A percentile compares a stretch with the other conserved stretches of the same genome.
phyloP scores from a whole-genome alignment of 1,140 invertebrate genomes.

The Drosophila erecta region DNA sequence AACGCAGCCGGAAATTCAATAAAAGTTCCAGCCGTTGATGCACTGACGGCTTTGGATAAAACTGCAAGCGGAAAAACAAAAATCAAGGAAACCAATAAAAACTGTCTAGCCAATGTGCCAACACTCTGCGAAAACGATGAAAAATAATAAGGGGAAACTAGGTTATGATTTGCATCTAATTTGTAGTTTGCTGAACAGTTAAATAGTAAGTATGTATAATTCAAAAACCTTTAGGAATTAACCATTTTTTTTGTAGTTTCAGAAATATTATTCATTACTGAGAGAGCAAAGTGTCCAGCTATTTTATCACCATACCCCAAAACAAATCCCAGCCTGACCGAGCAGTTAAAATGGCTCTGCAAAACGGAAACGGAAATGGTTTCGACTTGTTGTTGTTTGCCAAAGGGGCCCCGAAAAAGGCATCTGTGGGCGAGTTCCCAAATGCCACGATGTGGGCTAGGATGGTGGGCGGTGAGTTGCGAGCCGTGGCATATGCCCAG shows the following conservation, averaged over 20 bases:
- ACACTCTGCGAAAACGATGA: slow-evolving; percentile 35
- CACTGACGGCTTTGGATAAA: slow-evolving; percentile 70
- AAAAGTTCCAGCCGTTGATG: slow-evolving; percentile 80
- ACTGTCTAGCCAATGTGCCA: slow-evolving; percentile 6
- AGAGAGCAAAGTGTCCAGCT: not conserved
- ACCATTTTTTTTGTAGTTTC: not conserved
- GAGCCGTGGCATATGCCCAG: slow-evolving; percentile 64
- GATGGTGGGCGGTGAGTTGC: slow-evolving; percentile 6
- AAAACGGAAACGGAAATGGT: slow-evolving; percentile 73
- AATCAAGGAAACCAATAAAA: slow-evolving; percentile 20
- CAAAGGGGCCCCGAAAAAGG: slow-evolving; percentile 25
- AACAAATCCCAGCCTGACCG: not conserved
- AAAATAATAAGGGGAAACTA: not conserved
- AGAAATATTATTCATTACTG: not conserved
- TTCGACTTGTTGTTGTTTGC: slow-evolving; percentile 51
- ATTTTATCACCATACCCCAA: not conserved
- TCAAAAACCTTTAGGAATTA: not conserved
- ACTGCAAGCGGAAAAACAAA: slow-evolving; percentile 47
- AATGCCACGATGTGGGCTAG: not conserved
- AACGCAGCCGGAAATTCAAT: slow-evolving; percentile 77
- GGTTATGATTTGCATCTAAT: not conserved
- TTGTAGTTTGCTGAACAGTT: too few species aligned
- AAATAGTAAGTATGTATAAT: too few species aligned
- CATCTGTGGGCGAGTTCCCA: slow-evolving; percentile 15
- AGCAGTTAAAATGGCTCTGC: slow-evolving; percentile 27